Base-by-base conservation (phyloP, 2,113 vertebrate genomes). In the Taxidea taxus region DNA sequence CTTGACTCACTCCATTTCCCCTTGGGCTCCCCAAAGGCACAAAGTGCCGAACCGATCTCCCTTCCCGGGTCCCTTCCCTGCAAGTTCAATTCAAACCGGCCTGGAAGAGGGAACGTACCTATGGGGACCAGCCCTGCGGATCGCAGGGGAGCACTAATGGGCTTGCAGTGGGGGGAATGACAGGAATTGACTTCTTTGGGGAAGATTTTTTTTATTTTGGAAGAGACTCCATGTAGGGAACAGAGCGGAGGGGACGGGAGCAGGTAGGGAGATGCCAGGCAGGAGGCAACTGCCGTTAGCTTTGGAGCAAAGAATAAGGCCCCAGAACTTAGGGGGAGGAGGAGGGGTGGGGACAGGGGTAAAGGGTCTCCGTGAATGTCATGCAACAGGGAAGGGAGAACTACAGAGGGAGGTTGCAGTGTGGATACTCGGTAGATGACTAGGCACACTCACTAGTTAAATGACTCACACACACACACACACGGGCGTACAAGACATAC, bases 351-450 rank as follows among this genome's bases (percentile, higher is more conserved):
- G 60, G 39, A 68, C 37, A 42, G 16, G 16, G 44, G 49, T 7
- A 4, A 18, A 42, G 1, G 8, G 21, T 39, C 64, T 16, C 31
- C 4, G 13, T 0, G 49, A 15, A 4, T 68, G 16, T 49, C 62
- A 13, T 0, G n/a, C 44, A 16, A 4, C 2, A 4, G 29, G 72
- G 82, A 75, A 47, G 39, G 49, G 44, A 75, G 72, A 37, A 27
- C 10, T 4, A 23, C 2, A 4, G 72, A 14, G 39, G 1, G 14
- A 0, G 64, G n/a, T 4, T 12, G 44, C 47, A 16, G 0, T 37
- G 51, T 16, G 56, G 77, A 1, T 9, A 39, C 56, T 1, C 9
- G 34, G 11, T 25, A 7, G 25, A 56, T 20, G 7, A 16, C 8
- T 0, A 23, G 39, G 47, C 56, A 39, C 20, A 34, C 21, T 66